Evolutionary conservation across 1,140 invertebrate species (phyloP), one percentile per base, ranked within the genome.

Genomic region (Homalodisca vitripennis): DNA sequence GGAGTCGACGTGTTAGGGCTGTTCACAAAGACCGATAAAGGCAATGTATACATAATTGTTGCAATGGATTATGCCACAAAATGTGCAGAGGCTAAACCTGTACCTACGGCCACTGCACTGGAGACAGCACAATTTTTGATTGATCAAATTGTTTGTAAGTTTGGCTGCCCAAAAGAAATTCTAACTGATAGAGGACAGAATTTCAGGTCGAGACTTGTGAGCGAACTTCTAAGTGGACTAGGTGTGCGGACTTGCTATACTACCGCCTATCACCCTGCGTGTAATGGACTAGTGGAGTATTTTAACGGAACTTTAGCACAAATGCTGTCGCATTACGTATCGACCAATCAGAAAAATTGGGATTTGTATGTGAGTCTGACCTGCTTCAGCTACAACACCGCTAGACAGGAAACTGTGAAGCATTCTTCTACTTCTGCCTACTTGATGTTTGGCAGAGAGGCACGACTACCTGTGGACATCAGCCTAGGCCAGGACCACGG

Each of bases 251-350:
- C 55, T 26, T 60, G 22, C 26, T 60, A 27, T 26, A 60, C 55
- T 27, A 60, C 55, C 13, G 55, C 55, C 13, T 60, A 60, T 26
- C 55, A 60, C 24, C 55, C 55, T 3, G 29, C 29, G 55, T 60
- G 55, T n/a, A 60, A 60, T 26, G 55, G 55, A 27, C 24, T 60
- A 13, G 55, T 60, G 29, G 55, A 60, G 26, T 26, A 60, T 60
- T 60, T 60, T 60, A 60, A 60, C 27, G 34, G 34, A 10, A 10
- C 6, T 41, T 41, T 41, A 17, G 34, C 34, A 41, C 34, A 41
- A 17, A 41, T 41, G 34, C 34, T 41, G 6, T 41, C 34, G 17
- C 6, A 41, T 41, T 41, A 41, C 17, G 34, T 41, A 10, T 10
- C 6, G 6, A 41, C 34, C 34, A 41, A 41, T 17, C 34, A 41